Conservation (phyloP, 1,140 invertebrate species). For the Druon quercuslanigerum region DNA sequence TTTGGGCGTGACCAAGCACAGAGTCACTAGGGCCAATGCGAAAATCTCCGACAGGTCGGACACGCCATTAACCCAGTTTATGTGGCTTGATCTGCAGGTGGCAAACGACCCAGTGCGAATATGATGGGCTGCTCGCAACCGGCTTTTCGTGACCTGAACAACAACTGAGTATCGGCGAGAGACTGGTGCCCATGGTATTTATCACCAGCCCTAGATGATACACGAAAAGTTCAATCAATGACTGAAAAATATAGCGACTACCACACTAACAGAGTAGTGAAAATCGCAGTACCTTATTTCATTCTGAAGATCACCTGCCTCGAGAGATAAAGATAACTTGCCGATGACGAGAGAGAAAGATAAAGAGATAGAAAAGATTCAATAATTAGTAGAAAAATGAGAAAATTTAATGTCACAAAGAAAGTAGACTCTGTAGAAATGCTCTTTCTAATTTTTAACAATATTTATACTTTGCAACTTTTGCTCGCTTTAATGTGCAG, state of each 20-base stretch:
- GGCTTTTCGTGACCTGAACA: constrained; percentile 71
- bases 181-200: constrained; percentile 77
- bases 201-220: constrained; percentile 75
- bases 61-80: constrained; percentile 76
- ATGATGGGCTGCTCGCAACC: constrained; percentile 70
- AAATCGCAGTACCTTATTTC: constrained; percentile 56
- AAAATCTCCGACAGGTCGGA: constrained; percentile 68
- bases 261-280: constrained; percentile 59
- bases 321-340: constrained; percentile 57
- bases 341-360: constrained; percentile 54
- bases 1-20: constrained; percentile 75
- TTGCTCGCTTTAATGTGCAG: constrained; percentile 46
- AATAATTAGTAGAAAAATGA: constrained; percentile 39
- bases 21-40: constrained; percentile 73
- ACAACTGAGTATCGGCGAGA: constrained; percentile 73
- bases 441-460: no score
- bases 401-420: constrained; percentile 11
- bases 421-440: not conserved
- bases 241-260: constrained; percentile 63
- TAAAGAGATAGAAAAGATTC: constrained; percentile 40
- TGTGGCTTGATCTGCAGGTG: constrained; percentile 77
- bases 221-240: constrained; percentile 59
- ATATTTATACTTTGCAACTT: not conserved
- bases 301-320: constrained; percentile 54
- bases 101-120: constrained; percentile 73